Conservation (phyloP, 2,797 vertebrate species). For the Scyliorhinus canicula region DNA sequence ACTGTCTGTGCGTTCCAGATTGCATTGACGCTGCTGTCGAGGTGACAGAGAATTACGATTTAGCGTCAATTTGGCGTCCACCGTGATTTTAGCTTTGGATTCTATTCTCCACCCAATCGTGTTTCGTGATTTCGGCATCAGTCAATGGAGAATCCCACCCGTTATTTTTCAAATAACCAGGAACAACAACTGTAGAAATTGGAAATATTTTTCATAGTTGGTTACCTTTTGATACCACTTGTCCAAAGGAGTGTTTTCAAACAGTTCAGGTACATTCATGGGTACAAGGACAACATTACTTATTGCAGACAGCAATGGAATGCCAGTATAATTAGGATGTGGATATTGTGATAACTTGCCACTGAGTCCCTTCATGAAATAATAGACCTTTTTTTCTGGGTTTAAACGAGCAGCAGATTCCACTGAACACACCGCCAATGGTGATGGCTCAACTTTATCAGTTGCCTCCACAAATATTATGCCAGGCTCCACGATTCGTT, state of each 20-base stretch:
- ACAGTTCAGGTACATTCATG: conserved; percentile 22
- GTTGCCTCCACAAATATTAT: background rate
- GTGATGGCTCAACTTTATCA: background rate
- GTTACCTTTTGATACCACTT: conserved; percentile 32
- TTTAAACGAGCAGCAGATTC: background rate
- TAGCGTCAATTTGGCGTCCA: no score
- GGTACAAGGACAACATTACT: conserved; percentile 39
- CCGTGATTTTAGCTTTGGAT: no score
- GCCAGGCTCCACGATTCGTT: background rate
- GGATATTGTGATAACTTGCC: background rate
- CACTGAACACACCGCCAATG: background rate
- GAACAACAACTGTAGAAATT: no score
- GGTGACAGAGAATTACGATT: no score
- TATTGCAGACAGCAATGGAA: conserved; percentile 10
- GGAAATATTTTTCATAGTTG: background rate
- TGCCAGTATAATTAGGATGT: background rate
- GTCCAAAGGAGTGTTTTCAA: conserved; percentile 38
- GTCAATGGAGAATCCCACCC: no score
- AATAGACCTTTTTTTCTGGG: background rate
- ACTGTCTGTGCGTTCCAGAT: no score
- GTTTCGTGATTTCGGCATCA: no score
- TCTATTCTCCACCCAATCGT: no score
- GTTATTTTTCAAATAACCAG: no score
- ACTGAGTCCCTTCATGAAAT: background rate
- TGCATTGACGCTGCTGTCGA: no score